Evolutionary conservation across 2,888 invertebrate genomes (phyloP), one percentile per base, ranked within the genome.

Genomic region (Lysandra coridon): DNA sequence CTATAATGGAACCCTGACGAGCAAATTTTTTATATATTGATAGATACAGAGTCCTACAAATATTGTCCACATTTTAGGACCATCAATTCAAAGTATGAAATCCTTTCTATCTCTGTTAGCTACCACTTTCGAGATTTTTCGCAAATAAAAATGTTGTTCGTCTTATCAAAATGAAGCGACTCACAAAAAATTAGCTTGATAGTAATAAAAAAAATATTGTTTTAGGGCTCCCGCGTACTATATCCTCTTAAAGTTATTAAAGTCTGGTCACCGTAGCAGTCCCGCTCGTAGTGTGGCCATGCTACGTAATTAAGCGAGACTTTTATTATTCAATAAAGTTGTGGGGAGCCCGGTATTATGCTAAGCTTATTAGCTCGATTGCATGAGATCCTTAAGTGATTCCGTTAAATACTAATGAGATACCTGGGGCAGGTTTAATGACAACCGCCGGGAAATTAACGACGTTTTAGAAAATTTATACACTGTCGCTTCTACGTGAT

Each of bases 321-420:
- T 76, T 76, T 76, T 76, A 75, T 76, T 76, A 76, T 76, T 76
- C 57, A 76, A 75, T 49, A 75, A 75, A 75, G 44, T 75, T 53
- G 75, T 12, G 30, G 33, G 44, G 53, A 75, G 30, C 17, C 17
- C 49, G 57, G 30, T 57, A 76, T 76, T 53, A 76, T 17, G 33
- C 30, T 76, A 30, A 76, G 76, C 76, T 76, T 76, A 76, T 76
- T 30, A 57, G 76, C 76, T 76, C 53, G 53, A 75, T 44, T 75
- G 69, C 75, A 44, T 57, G 17, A 76, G 57, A 76, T 57, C 30
- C 76, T 76, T 69, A 69, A 69, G 69, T 69, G 69, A 69, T 69
- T 69, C 69, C 76, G 44, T 74, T 74, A 40, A 44, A 44, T 74
- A 44, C 44, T 74, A 74, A 74, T 74, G 74, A 74, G 44, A 40